These are phyloP conservation scores for Actinia tenebrosa DNA, from an alignment of 64 coral and sea anemone species.

Conservation along the genomic window DNA sequence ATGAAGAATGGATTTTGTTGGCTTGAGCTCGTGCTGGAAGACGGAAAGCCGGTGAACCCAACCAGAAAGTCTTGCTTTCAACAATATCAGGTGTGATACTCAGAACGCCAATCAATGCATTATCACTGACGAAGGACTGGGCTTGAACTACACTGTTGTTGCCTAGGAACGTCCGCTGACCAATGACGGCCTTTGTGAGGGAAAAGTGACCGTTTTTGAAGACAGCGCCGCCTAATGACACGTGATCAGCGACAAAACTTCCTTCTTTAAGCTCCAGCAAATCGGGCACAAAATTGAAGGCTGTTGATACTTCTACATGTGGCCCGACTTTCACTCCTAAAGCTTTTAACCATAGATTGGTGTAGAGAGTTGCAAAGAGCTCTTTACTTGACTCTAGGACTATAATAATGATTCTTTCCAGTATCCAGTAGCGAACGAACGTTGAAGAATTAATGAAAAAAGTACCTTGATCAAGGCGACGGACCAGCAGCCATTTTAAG, in stretches of 20 bases:
- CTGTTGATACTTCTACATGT: not conserved
- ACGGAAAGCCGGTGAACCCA: not conserved
- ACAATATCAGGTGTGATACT: conserved; percentile 4
- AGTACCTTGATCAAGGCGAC: not conserved
- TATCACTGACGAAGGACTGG: not conserved
- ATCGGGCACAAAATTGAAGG: conserved; percentile 4
- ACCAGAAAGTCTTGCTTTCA: not conserved
- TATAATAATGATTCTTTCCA: not conserved
- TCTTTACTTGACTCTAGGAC: not conserved
- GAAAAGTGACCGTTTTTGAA: conserved; percentile 5
- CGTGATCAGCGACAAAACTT: conserved; percentile 7
- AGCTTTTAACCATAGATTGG: conserved; percentile 7
- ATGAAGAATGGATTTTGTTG: not conserved
- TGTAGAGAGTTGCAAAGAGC: conserved; percentile 6
- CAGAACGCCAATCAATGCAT: not conserved
- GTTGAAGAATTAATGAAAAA: not conserved
- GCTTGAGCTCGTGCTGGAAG: not conserved
- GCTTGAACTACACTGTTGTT: not conserved
- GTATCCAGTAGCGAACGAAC: not conserved
- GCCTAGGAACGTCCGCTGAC: not conserved
- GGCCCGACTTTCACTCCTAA: not conserved
- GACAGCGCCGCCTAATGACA: not conserved
- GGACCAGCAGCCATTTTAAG: not conserved
- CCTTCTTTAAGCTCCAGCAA: conserved; percentile 1
- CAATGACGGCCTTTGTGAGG: not conserved